Evolutionary conservation across 2,888 invertebrate species (phyloP).

Genomic region (Mimachlamys varia): DNA sequence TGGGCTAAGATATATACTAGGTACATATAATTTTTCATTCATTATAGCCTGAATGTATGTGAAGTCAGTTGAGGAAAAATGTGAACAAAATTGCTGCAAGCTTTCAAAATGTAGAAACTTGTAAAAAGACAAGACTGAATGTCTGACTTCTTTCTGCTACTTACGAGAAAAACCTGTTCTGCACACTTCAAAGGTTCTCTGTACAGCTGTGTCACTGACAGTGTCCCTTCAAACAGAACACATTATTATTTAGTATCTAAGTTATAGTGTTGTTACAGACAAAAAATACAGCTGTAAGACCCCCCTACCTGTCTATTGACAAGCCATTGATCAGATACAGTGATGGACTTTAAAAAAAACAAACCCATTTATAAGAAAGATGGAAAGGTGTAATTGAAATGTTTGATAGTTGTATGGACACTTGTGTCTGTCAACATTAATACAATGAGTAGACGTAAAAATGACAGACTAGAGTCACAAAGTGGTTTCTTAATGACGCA

Average conservation of each 20-base stretch:
- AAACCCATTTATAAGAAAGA: background rate
- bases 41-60: background rate
- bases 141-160: background rate
- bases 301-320: constrained; percentile 9
- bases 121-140: background rate
- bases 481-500: background rate
- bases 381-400: constrained; percentile 31
- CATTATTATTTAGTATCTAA: background rate
- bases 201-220: background rate
- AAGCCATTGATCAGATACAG: background rate
- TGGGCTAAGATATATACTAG: too few relatives aligned
- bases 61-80: too few relatives aligned
- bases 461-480: background rate
- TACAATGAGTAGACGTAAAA: background rate
- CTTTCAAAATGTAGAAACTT: background rate
- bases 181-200: background rate
- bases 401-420: background rate
- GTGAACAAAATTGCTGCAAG: too few relatives aligned
- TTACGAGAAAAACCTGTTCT: background rate
- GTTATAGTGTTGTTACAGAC: background rate
- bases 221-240: background rate
- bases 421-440: background rate
- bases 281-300: background rate
- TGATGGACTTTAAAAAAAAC: background rate
- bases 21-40: too few relatives aligned